Evolutionary conservation across 1,140 invertebrate species (phyloP).

Genomic region (Anastrepha ludens): DNA sequence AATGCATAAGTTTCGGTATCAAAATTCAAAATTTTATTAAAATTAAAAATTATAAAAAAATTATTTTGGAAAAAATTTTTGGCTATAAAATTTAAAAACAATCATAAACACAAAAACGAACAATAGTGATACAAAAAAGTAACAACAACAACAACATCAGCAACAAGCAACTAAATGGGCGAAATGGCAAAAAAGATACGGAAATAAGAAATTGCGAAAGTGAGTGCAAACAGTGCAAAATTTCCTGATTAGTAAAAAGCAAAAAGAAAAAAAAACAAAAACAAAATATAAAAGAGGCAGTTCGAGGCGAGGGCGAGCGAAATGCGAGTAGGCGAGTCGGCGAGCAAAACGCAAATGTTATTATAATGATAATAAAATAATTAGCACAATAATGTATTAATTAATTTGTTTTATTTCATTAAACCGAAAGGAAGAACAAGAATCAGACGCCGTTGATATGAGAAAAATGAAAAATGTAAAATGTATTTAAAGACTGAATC

Average conservation of each 20-base stretch:
- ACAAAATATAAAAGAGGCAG: conserved; percentile 1
- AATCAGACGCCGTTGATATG: neutral
- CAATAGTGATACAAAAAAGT: conserved; percentile 1
- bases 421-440: neutral
- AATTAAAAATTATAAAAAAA: conserved; percentile 47
- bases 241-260: conserved; percentile 20
- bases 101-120: conserved; percentile 27
- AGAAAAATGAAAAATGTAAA: neutral
- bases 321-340: neutral
- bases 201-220: conserved; percentile 13
- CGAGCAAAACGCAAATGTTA: conserved; percentile 33
- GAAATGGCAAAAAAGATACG: neutral
- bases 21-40: conserved; percentile 54
- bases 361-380: conserved; percentile 21
- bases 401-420: neutral
- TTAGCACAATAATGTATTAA: conserved; percentile 33
- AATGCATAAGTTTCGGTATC: conserved; percentile 48
- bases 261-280: neutral
- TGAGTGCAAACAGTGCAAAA: conserved; percentile 17
- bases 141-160: conserved; percentile 23
- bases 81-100: conserved; percentile 54
- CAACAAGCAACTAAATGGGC: conserved; percentile 6
- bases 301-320: neutral
- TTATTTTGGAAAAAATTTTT: conserved; percentile 54
- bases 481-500: conserved; percentile 53